Evolutionary conservation across 2,113 vertebrate genomes (phyloP).

Genomic region (Peromyscus maniculatus): DNA sequence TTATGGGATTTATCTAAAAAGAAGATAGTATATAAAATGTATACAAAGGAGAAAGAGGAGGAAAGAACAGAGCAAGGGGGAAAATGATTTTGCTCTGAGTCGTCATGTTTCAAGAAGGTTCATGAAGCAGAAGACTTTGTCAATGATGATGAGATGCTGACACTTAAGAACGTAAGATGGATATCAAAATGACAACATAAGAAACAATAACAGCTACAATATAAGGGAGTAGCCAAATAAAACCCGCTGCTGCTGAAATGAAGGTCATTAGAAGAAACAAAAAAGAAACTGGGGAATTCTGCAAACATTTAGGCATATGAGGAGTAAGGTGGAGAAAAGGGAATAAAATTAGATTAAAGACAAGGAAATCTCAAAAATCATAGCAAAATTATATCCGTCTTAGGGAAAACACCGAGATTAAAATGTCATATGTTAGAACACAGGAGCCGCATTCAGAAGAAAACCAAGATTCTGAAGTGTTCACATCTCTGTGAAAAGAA

Average conservation of each 20-base stretch:
- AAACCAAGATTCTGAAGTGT: neutral
- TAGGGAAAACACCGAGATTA: neutral
- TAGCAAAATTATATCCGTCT: neutral
- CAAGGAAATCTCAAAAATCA: neutral
- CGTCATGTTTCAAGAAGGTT: neutral
- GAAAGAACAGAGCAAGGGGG: neutral
- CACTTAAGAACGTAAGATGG: neutral
- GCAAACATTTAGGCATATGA: neutral
- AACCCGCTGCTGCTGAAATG: neutral
- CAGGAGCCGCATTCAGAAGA: neutral
- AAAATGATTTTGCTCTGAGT: neutral
- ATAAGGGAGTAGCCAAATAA: neutral
- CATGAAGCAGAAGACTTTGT: neutral
- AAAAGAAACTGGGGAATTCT: neutral
- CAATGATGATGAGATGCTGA: conserved; percentile 9
- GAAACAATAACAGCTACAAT: neutral
- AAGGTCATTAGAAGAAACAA: neutral
- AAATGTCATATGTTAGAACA: neutral
- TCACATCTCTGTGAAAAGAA: neutral
- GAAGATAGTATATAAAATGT: neutral
- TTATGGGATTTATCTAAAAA: neutral
- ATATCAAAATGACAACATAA: neutral
- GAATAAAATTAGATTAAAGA: neutral
- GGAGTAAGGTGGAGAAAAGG: neutral
- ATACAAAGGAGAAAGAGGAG: neutral